Conservation (phyloP, 2,888 invertebrate species). For the Galeopsomyia nigrocyanea region DNA sequence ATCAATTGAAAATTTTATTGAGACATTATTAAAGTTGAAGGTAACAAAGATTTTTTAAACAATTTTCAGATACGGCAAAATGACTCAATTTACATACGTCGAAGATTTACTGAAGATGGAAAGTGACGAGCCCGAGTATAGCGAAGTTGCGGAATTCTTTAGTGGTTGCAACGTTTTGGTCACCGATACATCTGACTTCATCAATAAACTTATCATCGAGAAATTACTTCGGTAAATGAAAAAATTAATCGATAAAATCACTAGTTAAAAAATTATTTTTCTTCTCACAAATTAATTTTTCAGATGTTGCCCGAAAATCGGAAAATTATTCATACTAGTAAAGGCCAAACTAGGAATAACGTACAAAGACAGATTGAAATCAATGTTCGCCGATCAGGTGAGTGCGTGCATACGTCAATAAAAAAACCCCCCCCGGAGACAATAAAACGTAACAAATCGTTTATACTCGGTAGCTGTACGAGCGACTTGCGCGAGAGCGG, state of each 20-base stretch:
- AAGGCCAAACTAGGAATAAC: slow-evolving; percentile 64
- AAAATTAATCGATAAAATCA: slow-evolving; percentile 55
- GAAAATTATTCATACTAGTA: slow-evolving; percentile 63
- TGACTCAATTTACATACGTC: too few species aligned
- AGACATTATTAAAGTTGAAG: too few species aligned
- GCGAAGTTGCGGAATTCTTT: neutral
- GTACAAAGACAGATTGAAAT: slow-evolving; percentile 58
- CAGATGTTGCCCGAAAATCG: slow-evolving; percentile 62
- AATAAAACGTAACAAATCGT: neutral
- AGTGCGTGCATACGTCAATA: slow-evolving; percentile 44
- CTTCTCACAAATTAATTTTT: neutral
- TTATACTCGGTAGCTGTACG: slow-evolving; percentile 68
- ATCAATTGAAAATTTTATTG: too few species aligned
- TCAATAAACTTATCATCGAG: slow-evolving; percentile 7
- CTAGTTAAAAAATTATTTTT: neutral
- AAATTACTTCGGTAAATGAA: slow-evolving; percentile 52
- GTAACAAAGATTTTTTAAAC: too few species aligned
- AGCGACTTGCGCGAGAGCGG: slow-evolving; percentile 68
- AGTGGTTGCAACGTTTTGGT: neutral
- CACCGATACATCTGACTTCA: neutral
- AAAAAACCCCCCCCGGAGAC: neutral
- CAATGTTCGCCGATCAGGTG: slow-evolving; percentile 61
- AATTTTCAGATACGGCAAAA: too few species aligned
- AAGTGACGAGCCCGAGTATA: too few species aligned
- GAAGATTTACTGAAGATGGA: too few species aligned